Evolutionary conservation across 2,797 vertebrate species (phyloP).

Genomic region (Syndactyla subalaris): DNA sequence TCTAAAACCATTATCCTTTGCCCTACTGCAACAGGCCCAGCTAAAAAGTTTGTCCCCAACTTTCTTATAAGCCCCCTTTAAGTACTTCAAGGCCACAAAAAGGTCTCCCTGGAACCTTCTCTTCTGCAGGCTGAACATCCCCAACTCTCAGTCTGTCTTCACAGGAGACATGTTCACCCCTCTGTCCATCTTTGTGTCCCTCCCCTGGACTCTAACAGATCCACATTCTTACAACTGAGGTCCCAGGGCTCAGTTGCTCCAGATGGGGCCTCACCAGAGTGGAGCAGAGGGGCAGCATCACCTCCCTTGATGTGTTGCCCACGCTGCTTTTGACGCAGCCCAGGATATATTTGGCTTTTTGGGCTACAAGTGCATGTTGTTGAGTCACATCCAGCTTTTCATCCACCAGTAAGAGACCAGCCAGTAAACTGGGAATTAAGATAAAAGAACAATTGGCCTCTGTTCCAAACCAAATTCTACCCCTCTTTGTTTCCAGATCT

Average conservation of each 20-base stretch:
- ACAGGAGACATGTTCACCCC: not conserved
- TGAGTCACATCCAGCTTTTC: not conserved
- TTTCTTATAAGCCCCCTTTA: not conserved
- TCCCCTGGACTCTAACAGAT: not conserved
- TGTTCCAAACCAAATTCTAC: not conserved
- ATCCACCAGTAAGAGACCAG: not conserved
- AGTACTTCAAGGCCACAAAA: not conserved
- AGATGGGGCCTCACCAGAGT: not conserved
- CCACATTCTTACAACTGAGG: not conserved
- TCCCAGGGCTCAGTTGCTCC: not conserved
- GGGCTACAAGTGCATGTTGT: not conserved
- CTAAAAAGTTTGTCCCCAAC: not conserved
- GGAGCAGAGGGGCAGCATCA: not conserved
- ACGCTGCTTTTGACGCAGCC: not conserved
- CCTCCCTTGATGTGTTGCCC: not conserved
- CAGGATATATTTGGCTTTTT: fast-evolving
- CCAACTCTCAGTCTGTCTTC: not conserved
- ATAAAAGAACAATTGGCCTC: not conserved
- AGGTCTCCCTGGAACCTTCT: not conserved
- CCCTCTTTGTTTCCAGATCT: not conserved
- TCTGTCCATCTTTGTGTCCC: not conserved
- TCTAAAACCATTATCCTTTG: not conserved
- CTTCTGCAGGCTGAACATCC: not conserved
- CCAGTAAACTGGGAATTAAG: not conserved
- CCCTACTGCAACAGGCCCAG: not conserved